Base-by-base conservation (phyloP, 2,797 vertebrate genomes). In the Distichodus sexfasciatus region DNA sequence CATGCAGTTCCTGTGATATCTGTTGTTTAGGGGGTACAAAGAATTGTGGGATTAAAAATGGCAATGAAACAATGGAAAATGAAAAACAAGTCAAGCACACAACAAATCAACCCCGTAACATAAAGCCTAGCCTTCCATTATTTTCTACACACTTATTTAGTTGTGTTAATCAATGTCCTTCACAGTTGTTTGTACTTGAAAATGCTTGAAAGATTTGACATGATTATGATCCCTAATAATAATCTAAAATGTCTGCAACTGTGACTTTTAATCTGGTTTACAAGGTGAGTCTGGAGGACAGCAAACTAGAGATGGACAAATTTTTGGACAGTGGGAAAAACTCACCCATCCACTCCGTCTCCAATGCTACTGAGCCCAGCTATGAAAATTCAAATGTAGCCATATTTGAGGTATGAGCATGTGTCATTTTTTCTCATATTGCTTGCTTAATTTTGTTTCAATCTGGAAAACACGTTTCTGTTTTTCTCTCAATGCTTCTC, bases 301-400 rank as follows among this genome's bases (percentile, higher is more conserved):
- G 81, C 59, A 81, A 77, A 44, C 44, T 47, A 15, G 79, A 58
- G 69, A 76, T n/a, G 55, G 69, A 40, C 48, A 76, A 53, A 19
- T 55, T 66, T 36, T 19, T 28, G 2, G 69, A 74, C 17, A 76
- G 68, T 15, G 70, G 69, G 51, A 62, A 33, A 5, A 81, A 54
- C 40, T 81, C 80, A 15, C 65, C 33, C 1, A n/a, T n/a, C n/a
- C 71, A 51, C 28, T 50, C 69, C 14, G 57, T 69, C 35, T 51
- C 75, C 6, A 79, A 77, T 57, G 36, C 73, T 14, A 66, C 65
- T 12, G 78, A 78, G 3, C 79, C 84, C 47, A 83, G 46, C 35
- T 76, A 81, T 15, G 84, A 84, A 63, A 84, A 84, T 72, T 83
- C 84, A 60, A 85, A 84, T 38, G 79, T 85, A 59, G 84, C 73